Conservation (phyloP, 2,113 vertebrate species). For the Carollia perspicillata region DNA sequence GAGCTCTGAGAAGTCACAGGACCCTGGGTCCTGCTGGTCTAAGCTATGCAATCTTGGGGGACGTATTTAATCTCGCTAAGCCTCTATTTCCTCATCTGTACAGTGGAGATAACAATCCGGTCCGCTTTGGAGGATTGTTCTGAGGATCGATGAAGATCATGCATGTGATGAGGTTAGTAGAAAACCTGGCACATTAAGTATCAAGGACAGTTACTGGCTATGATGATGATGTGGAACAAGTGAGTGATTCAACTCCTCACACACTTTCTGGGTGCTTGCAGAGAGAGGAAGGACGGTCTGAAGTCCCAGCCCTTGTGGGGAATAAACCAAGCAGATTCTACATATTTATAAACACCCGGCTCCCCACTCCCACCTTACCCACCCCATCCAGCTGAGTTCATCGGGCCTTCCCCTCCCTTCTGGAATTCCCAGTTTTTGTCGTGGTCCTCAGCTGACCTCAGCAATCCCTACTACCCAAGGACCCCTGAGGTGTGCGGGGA, state of each 20-base stretch:
- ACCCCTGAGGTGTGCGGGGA: background rate
- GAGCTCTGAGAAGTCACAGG: background rate
- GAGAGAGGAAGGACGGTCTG: background rate
- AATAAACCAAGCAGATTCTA: background rate
- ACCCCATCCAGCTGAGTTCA: background rate
- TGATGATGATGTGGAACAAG: background rate
- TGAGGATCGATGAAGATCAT: background rate
- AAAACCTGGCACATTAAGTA: constrained; percentile 37
- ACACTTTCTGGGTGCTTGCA: background rate
- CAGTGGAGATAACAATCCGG: constrained; percentile 29
- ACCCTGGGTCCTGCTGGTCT: background rate
- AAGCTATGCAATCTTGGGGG: background rate
- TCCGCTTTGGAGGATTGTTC: background rate
- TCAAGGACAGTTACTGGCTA: constrained; percentile 45
- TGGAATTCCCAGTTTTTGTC: background rate
- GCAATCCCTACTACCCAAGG: background rate
- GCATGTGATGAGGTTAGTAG: background rate
- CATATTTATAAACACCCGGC: background rate
- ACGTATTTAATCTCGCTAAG: constrained; percentile 32
- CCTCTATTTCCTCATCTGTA: constrained; percentile 60
- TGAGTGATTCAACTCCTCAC: background rate
- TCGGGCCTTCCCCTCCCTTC: background rate
- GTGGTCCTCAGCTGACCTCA: background rate
- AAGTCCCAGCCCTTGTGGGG: background rate
- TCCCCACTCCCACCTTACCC: background rate